Conservation (phyloP, 2,888 invertebrate species). For the Eubasilissa splendida region DNA sequence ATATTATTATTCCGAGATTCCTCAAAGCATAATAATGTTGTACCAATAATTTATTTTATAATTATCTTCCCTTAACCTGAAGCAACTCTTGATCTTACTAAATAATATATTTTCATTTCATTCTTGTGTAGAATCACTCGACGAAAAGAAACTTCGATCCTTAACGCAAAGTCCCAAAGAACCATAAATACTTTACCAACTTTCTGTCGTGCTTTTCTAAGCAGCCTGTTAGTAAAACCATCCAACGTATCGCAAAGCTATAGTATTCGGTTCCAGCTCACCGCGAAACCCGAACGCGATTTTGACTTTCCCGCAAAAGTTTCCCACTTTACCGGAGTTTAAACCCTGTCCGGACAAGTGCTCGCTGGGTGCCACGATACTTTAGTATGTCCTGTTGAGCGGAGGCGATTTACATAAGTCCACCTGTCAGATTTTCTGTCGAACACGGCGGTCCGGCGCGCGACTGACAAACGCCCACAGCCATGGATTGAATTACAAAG, state of each 20-base stretch:
- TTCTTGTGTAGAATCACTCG: too few relatives aligned
- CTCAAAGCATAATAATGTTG: too few relatives aligned
- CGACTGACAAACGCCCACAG: constrained; percentile 36
- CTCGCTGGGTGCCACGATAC: constrained; percentile 3
- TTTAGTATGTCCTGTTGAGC: constrained; percentile 37
- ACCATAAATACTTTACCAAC: too few relatives aligned
- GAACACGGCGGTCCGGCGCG: constrained; percentile 35
- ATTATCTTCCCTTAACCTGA: too few relatives aligned
- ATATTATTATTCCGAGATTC: too few relatives aligned
- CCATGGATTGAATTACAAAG: constrained; percentile 24
- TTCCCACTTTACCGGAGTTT: constrained; percentile 2
- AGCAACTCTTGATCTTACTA: too few relatives aligned
- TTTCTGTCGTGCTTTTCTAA: too few relatives aligned
- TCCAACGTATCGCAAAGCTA: not conserved
- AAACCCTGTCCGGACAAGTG: not conserved
- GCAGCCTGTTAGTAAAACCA: too few relatives aligned
- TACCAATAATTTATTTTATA: too few relatives aligned
- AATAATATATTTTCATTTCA: too few relatives aligned
- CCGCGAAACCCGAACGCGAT: not conserved
- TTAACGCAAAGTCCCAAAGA: too few relatives aligned
- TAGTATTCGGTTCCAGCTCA: not conserved
- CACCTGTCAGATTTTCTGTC: constrained; percentile 39
- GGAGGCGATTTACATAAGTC: constrained; percentile 41
- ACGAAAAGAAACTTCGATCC: too few relatives aligned
- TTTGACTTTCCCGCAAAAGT: not conserved